A percentile compares a stretch with the other conserved stretches of the same genome.
Conservation (phyloP, 1,140 invertebrate genomes). For the Drosophila pandora region DNA sequence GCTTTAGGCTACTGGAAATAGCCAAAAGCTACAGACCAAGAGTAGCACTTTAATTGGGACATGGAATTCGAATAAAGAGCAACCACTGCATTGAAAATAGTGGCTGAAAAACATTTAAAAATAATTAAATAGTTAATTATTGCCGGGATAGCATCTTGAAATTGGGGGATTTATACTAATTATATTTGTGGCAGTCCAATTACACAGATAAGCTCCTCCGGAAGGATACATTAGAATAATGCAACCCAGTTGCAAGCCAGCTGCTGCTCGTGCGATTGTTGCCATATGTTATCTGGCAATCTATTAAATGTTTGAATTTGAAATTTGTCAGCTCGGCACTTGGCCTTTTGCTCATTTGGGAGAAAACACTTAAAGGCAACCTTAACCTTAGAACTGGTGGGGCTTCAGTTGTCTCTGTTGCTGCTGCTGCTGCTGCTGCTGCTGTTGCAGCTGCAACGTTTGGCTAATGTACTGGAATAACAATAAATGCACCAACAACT, state of each 20-base stretch:
- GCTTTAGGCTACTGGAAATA: constrained; percentile 17
- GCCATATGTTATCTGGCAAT: constrained; percentile 16
- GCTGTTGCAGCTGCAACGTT: constrained; percentile 15
- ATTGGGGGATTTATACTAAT: background rate
- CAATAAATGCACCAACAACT: constrained; percentile 34
- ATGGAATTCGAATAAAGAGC: no score
- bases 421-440: constrained; percentile 9
- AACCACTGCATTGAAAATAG: no score
- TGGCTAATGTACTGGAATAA: constrained; percentile 54
- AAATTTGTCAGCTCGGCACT: constrained; percentile 41
- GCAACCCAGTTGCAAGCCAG: constrained; percentile 14
- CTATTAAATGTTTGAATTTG: constrained; percentile 40
- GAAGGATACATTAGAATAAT: constrained; percentile 22
- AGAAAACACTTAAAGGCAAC: constrained; percentile 66
- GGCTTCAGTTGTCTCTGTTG: constrained; percentile 6
- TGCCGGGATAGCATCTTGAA: no score
- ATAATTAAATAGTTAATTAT: no score
- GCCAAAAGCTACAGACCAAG: constrained; percentile 8
- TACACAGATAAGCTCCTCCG: constrained; percentile 1
- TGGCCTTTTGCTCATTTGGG: constrained; percentile 55
- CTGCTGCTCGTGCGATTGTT: constrained; percentile 9
- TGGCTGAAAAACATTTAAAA: no score
- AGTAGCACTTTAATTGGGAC: no score
- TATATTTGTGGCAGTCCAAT: constrained; percentile 10
- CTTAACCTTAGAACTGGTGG: constrained; percentile 68